Evolutionary conservation across 2,888 invertebrate species (phyloP).

Genomic region (Vesta saturnalis): DNA sequence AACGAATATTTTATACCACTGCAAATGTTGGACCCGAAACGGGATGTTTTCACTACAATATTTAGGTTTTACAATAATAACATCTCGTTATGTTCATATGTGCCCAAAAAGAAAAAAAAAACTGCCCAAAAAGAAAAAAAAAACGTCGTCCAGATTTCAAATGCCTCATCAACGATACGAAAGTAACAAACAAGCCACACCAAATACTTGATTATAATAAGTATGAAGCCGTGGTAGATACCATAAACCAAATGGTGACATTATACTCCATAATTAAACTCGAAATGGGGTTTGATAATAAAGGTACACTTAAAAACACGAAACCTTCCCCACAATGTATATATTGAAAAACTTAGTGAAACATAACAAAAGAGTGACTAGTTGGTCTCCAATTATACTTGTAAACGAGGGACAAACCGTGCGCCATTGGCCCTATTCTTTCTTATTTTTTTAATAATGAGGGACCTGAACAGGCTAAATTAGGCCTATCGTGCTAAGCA

Average conservation of each 20-base stretch:
- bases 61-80: neutral
- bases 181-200: no score
- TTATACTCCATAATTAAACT: no score
- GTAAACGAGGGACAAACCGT: neutral
- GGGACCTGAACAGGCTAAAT: no score
- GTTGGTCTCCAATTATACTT: neutral
- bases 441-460: no score
- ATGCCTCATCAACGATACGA: neutral
- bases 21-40: neutral
- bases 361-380: no score
- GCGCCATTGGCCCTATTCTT: neutral
- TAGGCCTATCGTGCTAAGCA: no score
- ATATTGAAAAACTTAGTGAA: no score
- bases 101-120: conserved; percentile 1
- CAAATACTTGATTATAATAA: conserved; percentile 4
- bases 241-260: no score
- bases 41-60: conserved; percentile 3
- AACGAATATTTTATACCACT: neutral
- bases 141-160: neutral
- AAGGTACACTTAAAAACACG: no score
- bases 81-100: conserved; percentile 10
- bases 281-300: no score
- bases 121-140: conserved; percentile 10
- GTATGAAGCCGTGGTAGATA: neutral
- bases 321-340: no score